Base-by-base conservation (phyloP, 2,797 vertebrate genomes). In the Pygocentrus nattereri region DNA sequence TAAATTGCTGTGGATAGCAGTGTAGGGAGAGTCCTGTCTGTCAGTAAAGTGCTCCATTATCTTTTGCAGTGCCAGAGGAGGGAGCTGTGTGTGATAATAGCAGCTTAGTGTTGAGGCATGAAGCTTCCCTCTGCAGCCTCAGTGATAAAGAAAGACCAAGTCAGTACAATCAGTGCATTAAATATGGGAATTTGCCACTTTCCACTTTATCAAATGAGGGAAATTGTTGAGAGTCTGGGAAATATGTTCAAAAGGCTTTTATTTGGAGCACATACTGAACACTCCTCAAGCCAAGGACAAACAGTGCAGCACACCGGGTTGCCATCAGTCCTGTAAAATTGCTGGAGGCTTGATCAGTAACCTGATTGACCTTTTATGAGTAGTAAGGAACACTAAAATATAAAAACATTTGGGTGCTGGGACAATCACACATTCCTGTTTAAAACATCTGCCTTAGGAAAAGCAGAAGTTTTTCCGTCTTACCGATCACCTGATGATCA, bases 1-100 rank as follows among this genome's bases (percentile, higher is more conserved):
- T 23, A 56, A 76, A 76, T 74, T 25, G 54, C 23, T 10, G n/a
- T 73, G 50, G 78, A 58, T 70, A 31, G 58, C 67, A 44, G 58
- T 58, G 71, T 58, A 67, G n/a, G 38, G 47, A 41, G 1, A 49
- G 31, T 68, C 62, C 69, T 73, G 47, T 79, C 62, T 69, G 54
- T 59, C 76, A 68, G 15, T 31, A 65, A 54, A 50, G 12, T 19
- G 27, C 58, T 50, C 31, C 62, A 23, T 74, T 74, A 68, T 69
- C 67, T 47, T 49, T 18, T n/a, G 64, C 23, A 69, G 65, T n/a
- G 21, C 34, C 4, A n/a, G 65, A 49, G 62, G 18, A 59, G 47
- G 47, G 61, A 59, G 19, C 31, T 58, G 71, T 41, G 19, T 54
- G 70, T 54, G 61, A 30, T 82, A 41, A 59, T 49, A 64, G 25